Evolutionary conservation across 2,113 vertebrate genomes (phyloP).

Genomic region (Saccopteryx leptura): DNA sequence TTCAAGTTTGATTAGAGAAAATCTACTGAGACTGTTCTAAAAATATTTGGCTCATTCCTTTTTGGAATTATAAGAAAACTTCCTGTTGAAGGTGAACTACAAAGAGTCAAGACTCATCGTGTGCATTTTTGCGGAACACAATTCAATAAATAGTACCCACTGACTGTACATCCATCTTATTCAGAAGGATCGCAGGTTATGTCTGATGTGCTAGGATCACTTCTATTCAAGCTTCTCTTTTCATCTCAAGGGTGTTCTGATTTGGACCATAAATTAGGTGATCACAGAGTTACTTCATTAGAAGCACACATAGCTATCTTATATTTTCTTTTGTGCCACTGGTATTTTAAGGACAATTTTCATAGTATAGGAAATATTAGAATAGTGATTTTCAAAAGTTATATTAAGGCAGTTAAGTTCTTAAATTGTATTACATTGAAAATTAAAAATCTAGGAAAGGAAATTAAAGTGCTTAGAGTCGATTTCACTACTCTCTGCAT

Average conservation of each 20-base stretch:
- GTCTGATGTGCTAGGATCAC: background rate
- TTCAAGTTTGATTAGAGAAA: background rate
- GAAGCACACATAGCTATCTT: background rate
- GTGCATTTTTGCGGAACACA: background rate
- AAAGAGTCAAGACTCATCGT: background rate
- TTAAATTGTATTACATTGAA: slow-evolving; percentile 15
- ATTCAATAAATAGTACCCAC: background rate
- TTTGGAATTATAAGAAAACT: background rate
- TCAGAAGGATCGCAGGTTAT: background rate
- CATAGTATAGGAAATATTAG: background rate
- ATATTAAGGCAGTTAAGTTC: background rate
- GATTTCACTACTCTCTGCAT: background rate
- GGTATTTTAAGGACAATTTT: background rate
- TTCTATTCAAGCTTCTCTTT: background rate
- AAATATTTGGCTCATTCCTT: background rate
- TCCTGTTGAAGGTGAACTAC: background rate
- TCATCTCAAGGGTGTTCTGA: background rate
- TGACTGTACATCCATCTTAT: background rate
- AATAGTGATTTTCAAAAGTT: slow-evolving; percentile 31
- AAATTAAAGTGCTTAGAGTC: background rate
- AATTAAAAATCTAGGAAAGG: slow-evolving; percentile 19
- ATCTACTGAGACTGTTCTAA: background rate
- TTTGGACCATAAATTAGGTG: background rate
- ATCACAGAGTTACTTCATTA: background rate
- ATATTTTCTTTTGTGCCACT: background rate